Percentiles rank a stretch among this genome's conserved stretches.
phyloP scores from a whole-genome alignment of 2,888 invertebrate species.

The Thecophora atra region DNA sequence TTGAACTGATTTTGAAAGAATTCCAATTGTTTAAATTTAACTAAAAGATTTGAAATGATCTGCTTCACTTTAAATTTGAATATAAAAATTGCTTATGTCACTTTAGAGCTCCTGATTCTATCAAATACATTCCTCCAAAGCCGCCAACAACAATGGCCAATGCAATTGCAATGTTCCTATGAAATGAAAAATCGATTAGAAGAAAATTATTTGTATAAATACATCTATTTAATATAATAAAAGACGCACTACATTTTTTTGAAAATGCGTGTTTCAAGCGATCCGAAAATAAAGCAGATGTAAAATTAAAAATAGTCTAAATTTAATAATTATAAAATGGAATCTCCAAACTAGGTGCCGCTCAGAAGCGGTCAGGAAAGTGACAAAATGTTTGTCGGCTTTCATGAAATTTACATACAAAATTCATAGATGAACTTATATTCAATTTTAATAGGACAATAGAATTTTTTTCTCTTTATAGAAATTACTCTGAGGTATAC shows the following conservation, averaged over 20 bases:
- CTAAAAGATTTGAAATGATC: conserved; percentile 13
- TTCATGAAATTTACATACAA: too few species aligned
- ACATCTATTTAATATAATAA: too few species aligned
- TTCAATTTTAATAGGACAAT: too few species aligned
- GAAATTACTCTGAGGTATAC: too few species aligned
- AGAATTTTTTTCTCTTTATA: too few species aligned
- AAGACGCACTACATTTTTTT: not conserved
- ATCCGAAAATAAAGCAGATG: conserved; percentile 6
- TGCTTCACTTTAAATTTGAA: conserved; percentile 17
- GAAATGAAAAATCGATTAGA: conserved; percentile 43
- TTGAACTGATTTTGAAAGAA: too few species aligned
- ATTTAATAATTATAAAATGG: too few species aligned
- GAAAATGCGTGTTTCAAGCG: conserved; percentile 5
- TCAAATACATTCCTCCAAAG: conserved; percentile 52
- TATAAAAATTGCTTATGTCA: conserved; percentile 33
- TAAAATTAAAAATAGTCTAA: not conserved
- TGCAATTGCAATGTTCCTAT: conserved; percentile 56
- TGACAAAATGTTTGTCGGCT: too few species aligned
- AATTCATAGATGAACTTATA: too few species aligned
- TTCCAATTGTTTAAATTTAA: not conserved
- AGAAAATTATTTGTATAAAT: too few species aligned
- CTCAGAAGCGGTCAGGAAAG: too few species aligned
- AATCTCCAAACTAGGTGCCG: too few species aligned
- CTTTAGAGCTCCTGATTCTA: conserved; percentile 46
- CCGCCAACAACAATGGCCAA: conserved; percentile 58